Evolutionary conservation across 1,140 invertebrate species (phyloP).

Genomic region (Galendromus occidentalis): DNA sequence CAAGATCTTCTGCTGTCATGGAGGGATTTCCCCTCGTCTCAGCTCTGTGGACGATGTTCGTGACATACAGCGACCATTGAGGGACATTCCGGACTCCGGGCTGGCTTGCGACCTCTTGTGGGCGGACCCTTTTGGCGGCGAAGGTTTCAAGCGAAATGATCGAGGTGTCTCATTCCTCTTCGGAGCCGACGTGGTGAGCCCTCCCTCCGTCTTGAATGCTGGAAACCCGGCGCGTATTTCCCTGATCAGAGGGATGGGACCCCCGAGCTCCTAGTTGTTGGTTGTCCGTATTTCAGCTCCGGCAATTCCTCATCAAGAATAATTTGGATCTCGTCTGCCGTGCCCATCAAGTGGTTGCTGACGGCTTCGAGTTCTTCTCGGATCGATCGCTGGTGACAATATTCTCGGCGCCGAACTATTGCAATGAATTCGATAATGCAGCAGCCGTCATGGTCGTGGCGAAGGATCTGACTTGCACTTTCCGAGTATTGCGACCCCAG

Average conservation of each 20-base stretch:
- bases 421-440: constrained; percentile 1
- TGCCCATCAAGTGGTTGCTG: constrained; percentile 26
- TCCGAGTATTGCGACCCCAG: neutral
- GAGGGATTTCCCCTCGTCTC: constrained; percentile 31
- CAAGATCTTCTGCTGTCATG: constrained; percentile 32
- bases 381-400: neutral
- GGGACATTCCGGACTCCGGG: constrained; percentile 37
- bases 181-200: constrained; percentile 37
- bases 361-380: constrained; percentile 20
- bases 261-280: too few relatives aligned
- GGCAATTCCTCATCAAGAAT: constrained; percentile 26
- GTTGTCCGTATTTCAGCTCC: too few relatives aligned
- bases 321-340: constrained; percentile 28
- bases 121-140: constrained; percentile 37
- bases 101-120: constrained; percentile 39
- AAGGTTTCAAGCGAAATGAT: constrained; percentile 39
- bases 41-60: constrained; percentile 35
- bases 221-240: too few relatives aligned
- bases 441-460: neutral
- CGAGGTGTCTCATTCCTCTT: constrained; percentile 36
- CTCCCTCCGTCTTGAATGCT: too few relatives aligned
- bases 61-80: constrained; percentile 35
- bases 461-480: neutral
- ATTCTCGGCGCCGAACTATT: too few relatives aligned
- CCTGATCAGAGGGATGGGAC: too few relatives aligned